These are phyloP conservation scores for Dermatemys mawii DNA, from an alignment of 2,113 vertebrate species.

Conservation along the genomic window DNA sequence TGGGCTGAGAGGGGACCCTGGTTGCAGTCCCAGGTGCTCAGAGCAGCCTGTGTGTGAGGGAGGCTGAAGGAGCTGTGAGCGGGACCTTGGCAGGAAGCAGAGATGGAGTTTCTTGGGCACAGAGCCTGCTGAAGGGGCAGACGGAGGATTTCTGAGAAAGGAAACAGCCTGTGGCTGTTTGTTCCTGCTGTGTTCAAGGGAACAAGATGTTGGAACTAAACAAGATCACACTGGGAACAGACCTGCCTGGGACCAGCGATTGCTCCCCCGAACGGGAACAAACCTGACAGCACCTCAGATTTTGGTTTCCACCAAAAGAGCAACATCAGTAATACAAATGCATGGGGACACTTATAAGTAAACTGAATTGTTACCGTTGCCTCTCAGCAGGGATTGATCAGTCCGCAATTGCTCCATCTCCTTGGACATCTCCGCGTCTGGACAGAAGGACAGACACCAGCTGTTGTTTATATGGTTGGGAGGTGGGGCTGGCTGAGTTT, in stretches of 20 bases:
- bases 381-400: background rate
- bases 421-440: background rate
- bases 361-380: background rate
- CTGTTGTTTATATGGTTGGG: background rate
- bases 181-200: background rate
- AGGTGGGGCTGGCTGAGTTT: too few relatives aligned
- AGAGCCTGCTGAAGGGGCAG: background rate
- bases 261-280: background rate
- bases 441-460: background rate
- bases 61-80: background rate
- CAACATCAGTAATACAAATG: background rate
- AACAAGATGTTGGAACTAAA: background rate
- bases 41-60: background rate
- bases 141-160: background rate
- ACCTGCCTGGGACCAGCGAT: background rate
- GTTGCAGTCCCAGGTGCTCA: background rate
- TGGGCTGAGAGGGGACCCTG: background rate
- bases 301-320: background rate
- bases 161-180: background rate
- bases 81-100: background rate
- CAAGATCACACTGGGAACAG: background rate
- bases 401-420: background rate
- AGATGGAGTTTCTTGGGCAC: background rate
- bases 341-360: background rate
- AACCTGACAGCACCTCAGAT: background rate